Conservation (phyloP, 1,140 invertebrate species). For the Trypoxylus dichotomus region DNA sequence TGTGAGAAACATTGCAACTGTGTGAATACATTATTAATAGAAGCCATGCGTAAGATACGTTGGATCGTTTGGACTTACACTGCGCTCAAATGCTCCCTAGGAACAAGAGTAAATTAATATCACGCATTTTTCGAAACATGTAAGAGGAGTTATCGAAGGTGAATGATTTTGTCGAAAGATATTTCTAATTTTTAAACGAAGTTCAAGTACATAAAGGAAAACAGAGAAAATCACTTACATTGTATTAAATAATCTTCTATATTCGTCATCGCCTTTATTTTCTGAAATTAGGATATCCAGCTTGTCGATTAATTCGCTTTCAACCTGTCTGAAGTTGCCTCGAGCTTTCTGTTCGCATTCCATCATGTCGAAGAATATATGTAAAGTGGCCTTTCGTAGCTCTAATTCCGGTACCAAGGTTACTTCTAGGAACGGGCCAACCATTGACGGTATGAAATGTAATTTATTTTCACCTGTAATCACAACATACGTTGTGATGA, state of each 20-base stretch:
- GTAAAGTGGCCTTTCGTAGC: slow-evolving; percentile 85
- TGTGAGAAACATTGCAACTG: too few relatives aligned
- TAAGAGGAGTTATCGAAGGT: too few relatives aligned
- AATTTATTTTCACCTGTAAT: slow-evolving; percentile 73
- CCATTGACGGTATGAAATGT: slow-evolving; percentile 90
- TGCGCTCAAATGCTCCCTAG: slow-evolving; percentile 86
- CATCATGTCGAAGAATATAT: slow-evolving; percentile 98
- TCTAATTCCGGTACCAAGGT: slow-evolving; percentile 85
- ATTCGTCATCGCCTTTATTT: slow-evolving; percentile 93
- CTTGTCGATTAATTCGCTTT: slow-evolving; percentile 91
- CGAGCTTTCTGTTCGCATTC: slow-evolving; percentile 83
- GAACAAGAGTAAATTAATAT: slow-evolving; percentile 14
- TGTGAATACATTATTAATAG: neutral
- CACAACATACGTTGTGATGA: too few relatives aligned
- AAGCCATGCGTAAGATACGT: slow-evolving; percentile 7
- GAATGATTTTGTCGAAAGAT: neutral
- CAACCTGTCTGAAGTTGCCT: slow-evolving; percentile 86
- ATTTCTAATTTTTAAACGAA: neutral
- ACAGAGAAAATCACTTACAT: slow-evolving; percentile 73
- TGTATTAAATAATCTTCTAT: slow-evolving; percentile 86
- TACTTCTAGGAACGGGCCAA: slow-evolving; percentile 92
- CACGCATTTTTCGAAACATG: neutral
- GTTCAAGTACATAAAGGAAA: neutral
- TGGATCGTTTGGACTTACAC: slow-evolving; percentile 68
- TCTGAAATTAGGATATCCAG: slow-evolving; percentile 89